Percentiles rank a stretch among this genome's conserved stretches.
Evolutionary conservation across 2,113 vertebrate species (phyloP).

Genomic region (Lathamus discolor): DNA sequence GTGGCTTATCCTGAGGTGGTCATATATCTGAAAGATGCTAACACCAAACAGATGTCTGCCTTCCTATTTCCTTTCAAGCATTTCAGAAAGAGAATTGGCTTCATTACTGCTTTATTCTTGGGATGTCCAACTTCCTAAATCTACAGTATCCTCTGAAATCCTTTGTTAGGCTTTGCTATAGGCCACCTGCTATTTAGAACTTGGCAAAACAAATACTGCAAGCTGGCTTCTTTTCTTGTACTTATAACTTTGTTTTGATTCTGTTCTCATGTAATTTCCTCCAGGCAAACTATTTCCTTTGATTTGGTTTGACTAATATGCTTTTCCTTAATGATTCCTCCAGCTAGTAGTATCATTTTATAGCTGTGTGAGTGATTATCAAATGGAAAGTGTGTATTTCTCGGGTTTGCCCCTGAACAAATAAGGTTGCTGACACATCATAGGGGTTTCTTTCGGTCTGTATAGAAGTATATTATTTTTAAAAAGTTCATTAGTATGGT

Average conservation of each 20-base stretch:
- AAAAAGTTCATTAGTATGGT: background rate
- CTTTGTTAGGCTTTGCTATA: slow-evolving; percentile 25
- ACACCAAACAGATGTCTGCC: background rate
- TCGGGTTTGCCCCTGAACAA: background rate
- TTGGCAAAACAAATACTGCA: slow-evolving; percentile 23
- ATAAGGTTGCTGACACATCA: background rate
- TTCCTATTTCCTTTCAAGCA: background rate
- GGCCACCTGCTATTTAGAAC: slow-evolving; percentile 36
- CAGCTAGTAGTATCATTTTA: slow-evolving; percentile 19
- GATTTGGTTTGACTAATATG: background rate
- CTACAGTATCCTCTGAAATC: background rate
- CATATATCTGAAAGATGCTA: background rate
- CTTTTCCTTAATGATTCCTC: slow-evolving; percentile 13
- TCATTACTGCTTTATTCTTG: background rate
- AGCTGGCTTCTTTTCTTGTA: slow-evolving; percentile 27
- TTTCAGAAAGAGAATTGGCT: background rate
- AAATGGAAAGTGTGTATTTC: background rate
- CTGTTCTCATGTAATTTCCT: slow-evolving; percentile 61
- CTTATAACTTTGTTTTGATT: slow-evolving; percentile 53
- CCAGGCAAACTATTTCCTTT: slow-evolving; percentile 34
- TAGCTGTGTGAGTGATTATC: slow-evolving; percentile 20
- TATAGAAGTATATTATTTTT: background rate
- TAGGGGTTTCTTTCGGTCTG: background rate
- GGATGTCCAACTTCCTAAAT: background rate
- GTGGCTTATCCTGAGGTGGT: background rate